Base-by-base conservation (phyloP, 2,888 invertebrate species). In the Campoplex capitator region DNA sequence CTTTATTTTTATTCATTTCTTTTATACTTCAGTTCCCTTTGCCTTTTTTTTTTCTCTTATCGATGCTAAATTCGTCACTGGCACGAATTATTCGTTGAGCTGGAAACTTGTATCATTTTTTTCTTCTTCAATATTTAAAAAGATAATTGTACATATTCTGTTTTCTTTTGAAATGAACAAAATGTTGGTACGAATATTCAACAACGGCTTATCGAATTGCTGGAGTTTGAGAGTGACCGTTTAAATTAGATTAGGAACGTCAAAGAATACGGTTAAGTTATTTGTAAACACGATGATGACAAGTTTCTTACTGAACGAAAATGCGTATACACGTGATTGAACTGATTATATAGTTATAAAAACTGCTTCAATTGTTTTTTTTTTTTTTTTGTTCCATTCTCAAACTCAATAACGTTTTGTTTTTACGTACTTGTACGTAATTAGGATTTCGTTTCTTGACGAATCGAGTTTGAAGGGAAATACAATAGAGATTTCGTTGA, bases 61-160 rank as follows among this genome's bases (percentile, higher is more conserved):
- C 65, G 79, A 88, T 86, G 85, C 83, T 85, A 75, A 84, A 83
- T 84, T 85, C 71, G 78, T 79, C 82, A 79, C 23, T 9, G 23
- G 73, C 48, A 42, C 45, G 16, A 67, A 28, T 9, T 75, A 32
- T 56, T 85, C 83, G 73, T 80, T 45, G 67, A 89, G 65, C 81
- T 79, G 71, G 80, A 70, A 56, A 35, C 73, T 75, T 77, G 75
- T 71, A 86, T 83, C 84, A 73, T 62, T 23, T 35, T 54, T 54
- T 6, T 2, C 23, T 54, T 6, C 35, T 6, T 2, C 23, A 11
- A 48, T 13, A 38, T 23, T 35, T 54, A 4, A 23, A n/a, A n/a
- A n/a, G 7, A n/a, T 18, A 9, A 67, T n/a, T 9, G 18, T n/a
- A n/a, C n/a, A n/a, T n/a, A 3, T 48, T 51, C 9, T 32, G n/a